phyloP scores from a whole-genome alignment of 2,113 vertebrate genomes.

The Mohoua ochrocephala region DNA sequence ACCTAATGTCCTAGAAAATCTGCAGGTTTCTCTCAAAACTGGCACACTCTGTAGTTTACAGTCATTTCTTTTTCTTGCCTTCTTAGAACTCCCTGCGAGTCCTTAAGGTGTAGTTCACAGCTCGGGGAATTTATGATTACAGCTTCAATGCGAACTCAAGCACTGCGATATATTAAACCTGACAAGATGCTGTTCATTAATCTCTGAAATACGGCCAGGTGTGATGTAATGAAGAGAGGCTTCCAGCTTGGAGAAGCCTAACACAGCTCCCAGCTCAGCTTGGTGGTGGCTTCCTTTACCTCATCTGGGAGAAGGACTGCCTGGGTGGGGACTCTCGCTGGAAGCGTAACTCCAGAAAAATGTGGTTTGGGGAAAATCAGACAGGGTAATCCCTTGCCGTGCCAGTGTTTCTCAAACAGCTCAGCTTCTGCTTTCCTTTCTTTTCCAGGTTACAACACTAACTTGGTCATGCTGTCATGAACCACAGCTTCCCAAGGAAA shows the following conservation, averaged over 20 bases:
- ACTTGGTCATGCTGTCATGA: not conserved
- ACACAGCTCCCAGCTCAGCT: conserved; percentile 5
- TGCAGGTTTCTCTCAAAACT: conserved; percentile 75
- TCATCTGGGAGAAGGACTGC: conserved; percentile 46
- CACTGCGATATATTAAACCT: conserved; percentile 68
- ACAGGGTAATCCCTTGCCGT: conserved; percentile 16
- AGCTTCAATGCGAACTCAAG: conserved; percentile 64
- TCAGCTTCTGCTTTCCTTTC: conserved; percentile 19
- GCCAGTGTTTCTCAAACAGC: conserved; percentile 28
- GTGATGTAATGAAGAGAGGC: conserved; percentile 66
- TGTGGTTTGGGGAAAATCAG: conserved; percentile 28
- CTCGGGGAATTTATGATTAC: conserved; percentile 73
- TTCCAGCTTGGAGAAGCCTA: conserved; percentile 61
- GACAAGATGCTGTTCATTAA: conserved; percentile 76
- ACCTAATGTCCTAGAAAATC: conserved; percentile 77
- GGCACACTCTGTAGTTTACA: conserved; percentile 64
- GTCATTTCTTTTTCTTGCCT: conserved; percentile 64
- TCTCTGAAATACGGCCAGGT: conserved; percentile 72
- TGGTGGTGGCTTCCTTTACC: conserved; percentile 54
- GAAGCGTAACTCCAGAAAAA: conserved; percentile 47
- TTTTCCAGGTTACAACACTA: conserved; percentile 27
- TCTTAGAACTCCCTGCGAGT: conserved; percentile 64
- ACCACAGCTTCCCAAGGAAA: conserved; percentile 40
- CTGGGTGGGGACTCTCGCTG: conserved; percentile 66
- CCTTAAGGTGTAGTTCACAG: conserved; percentile 73